Evolutionary conservation across 2,113 vertebrate species (phyloP).

Genomic region (Anarhynchus alexandrinus): DNA sequence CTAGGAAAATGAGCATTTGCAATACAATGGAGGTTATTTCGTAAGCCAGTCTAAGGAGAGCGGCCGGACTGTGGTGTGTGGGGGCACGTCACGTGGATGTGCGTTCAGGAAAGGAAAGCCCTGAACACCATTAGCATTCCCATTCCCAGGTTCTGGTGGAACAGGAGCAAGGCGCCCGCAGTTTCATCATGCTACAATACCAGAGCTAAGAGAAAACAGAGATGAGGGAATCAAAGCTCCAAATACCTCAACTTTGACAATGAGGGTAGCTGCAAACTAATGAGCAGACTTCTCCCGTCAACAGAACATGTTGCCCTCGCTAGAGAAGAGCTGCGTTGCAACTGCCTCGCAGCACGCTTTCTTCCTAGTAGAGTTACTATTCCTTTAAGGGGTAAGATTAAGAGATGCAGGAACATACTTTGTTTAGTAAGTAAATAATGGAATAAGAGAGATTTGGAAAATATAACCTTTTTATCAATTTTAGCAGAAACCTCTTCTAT

Average conservation of each 20-base stretch:
- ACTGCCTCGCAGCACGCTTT: neutral
- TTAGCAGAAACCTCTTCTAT: neutral
- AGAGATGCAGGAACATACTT: neutral
- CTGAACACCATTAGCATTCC: neutral
- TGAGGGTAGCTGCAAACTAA: neutral
- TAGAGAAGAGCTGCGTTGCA: neutral
- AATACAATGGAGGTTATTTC: rapidly evolving
- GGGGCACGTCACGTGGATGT: rapidly evolving
- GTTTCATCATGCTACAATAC: neutral
- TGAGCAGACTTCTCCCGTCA: neutral
- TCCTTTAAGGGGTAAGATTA: neutral
- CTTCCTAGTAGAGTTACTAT: neutral
- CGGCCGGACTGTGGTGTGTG: rapidly evolving
- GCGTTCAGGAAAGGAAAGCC: neutral
- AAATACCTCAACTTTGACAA: neutral
- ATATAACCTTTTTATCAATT: neutral
- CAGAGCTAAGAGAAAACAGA: neutral
- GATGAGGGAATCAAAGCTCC: neutral
- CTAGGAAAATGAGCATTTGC: neutral
- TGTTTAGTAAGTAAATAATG: neutral
- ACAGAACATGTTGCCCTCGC: neutral
- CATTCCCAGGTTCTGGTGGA: neutral
- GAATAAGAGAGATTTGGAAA: neutral
- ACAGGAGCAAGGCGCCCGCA: neutral
- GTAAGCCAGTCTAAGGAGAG: rapidly evolving